These are phyloP conservation scores for Felis chaus DNA, from an alignment of 2,113 vertebrate species.

Conservation along the genomic window DNA sequence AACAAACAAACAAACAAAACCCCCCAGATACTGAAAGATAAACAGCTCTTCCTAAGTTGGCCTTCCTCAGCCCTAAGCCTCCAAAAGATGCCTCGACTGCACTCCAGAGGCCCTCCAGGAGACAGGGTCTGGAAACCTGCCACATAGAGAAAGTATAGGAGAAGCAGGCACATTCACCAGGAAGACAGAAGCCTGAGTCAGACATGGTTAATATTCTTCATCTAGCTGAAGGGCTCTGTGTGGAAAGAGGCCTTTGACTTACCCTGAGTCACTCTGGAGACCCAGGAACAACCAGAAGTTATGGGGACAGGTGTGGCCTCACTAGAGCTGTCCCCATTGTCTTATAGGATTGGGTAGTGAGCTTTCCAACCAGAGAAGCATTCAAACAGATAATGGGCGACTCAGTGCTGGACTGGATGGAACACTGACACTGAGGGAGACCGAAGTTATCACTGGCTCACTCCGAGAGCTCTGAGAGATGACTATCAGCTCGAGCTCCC, in stretches of 20 bases:
- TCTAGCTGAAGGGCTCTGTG: neutral
- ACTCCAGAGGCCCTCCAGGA: neutral
- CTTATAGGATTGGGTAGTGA: neutral
- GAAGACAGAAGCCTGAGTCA: neutral
- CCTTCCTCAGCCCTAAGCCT: neutral
- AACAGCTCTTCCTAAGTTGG: neutral
- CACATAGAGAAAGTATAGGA: neutral
- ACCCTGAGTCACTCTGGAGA: neutral
- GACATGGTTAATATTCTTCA: neutral
- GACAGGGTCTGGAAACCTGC: neutral
- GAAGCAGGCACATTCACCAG: accelerated
- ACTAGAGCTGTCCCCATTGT: neutral
- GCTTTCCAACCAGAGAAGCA: neutral
- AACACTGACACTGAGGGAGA: neutral
- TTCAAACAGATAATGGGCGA: neutral
- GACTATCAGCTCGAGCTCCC: neutral
- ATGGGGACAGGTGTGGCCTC: neutral
- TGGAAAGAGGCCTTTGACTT: neutral
- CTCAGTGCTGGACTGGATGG: neutral
- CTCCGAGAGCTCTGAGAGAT: accelerated
- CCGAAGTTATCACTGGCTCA: neutral
- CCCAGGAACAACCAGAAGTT: neutral
- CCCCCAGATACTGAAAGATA: neutral
- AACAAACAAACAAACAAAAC: neutral
- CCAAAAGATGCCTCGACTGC: neutral